Evolutionary conservation across 2,113 vertebrate genomes (phyloP).

Genomic region (Mesoclemmys tuberculata): DNA sequence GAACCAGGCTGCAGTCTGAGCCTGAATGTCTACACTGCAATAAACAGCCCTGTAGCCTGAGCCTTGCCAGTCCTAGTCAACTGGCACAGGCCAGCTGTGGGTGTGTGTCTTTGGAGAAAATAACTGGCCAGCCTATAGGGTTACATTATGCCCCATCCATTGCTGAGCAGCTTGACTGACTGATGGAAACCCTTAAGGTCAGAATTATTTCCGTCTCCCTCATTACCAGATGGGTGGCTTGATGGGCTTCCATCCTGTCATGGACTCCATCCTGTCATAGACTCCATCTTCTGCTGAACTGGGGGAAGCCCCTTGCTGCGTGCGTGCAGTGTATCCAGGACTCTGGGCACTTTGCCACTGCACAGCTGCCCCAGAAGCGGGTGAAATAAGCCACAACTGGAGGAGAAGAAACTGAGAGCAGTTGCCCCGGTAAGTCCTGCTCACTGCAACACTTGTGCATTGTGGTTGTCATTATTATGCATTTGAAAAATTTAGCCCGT

Average conservation of each 20-base stretch:
- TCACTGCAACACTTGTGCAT: neutral
- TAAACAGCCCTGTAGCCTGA: neutral
- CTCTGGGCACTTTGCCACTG: neutral
- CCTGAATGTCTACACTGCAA: neutral
- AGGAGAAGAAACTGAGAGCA: neutral
- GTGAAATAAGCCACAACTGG: neutral
- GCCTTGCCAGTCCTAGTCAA: neutral
- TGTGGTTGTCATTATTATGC: neutral
- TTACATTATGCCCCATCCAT: neutral
- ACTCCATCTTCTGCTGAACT: neutral
- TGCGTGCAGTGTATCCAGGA: neutral
- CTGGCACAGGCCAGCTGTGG: neutral
- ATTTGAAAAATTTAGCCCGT: neutral
- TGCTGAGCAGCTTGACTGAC: neutral
- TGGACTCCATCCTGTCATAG: neutral
- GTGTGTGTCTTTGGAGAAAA: neutral
- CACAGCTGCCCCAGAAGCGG: neutral
- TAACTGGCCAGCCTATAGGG: fast-evolving
- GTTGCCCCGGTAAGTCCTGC: fast-evolving
- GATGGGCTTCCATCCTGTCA: neutral
- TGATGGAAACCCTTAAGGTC: neutral
- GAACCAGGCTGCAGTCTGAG: neutral
- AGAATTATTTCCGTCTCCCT: neutral
- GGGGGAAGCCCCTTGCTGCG: neutral
- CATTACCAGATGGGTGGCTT: neutral